Percentiles rank a stretch among this genome's conserved stretches.
These are phyloP conservation scores for Scrobipalpa costella DNA, from an alignment of 2,888 invertebrate species.

Conservation along the genomic window DNA sequence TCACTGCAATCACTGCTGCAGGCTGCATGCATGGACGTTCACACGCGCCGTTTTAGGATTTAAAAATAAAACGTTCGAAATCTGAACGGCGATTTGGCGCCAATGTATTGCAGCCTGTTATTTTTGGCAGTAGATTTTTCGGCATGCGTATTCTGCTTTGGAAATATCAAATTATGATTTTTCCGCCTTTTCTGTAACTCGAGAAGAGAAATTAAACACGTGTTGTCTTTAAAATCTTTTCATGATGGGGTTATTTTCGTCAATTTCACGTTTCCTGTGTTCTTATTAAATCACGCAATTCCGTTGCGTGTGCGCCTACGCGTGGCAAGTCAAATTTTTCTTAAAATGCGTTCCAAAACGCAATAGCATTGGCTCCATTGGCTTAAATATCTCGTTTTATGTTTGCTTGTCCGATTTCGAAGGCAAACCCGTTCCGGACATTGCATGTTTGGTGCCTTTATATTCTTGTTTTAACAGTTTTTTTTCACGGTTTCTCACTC, in stretches of 20 bases:
- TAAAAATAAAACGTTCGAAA: neutral
- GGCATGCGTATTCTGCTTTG: neutral
- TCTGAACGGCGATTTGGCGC: neutral
- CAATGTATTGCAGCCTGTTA: neutral
- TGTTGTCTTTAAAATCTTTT: neutral
- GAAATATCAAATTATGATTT: neutral
- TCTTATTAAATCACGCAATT: neutral
- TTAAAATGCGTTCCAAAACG: neutral
- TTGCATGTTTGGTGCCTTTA: slow-evolving; percentile 28
- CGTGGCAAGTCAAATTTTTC: neutral
- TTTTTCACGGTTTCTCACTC: slow-evolving; percentile 4
- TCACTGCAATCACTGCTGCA: neutral
- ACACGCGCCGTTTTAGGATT: slow-evolving; percentile 1
- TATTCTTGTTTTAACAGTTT: slow-evolving; percentile 15
- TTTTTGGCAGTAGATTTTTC: neutral
- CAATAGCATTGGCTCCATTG: slow-evolving; percentile 31
- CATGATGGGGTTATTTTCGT: neutral
- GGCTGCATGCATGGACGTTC: neutral
- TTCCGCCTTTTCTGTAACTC: no score
- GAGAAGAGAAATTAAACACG: no score
- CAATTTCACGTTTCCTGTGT: neutral
- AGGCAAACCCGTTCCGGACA: slow-evolving; percentile 28
- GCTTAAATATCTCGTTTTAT: slow-evolving; percentile 40
- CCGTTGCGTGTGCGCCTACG: slow-evolving; percentile 22
- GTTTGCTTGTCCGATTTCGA: slow-evolving; percentile 37